Evolutionary conservation across 2,888 invertebrate species (phyloP).

Genomic region (Pristionchus japonicus): DNA sequence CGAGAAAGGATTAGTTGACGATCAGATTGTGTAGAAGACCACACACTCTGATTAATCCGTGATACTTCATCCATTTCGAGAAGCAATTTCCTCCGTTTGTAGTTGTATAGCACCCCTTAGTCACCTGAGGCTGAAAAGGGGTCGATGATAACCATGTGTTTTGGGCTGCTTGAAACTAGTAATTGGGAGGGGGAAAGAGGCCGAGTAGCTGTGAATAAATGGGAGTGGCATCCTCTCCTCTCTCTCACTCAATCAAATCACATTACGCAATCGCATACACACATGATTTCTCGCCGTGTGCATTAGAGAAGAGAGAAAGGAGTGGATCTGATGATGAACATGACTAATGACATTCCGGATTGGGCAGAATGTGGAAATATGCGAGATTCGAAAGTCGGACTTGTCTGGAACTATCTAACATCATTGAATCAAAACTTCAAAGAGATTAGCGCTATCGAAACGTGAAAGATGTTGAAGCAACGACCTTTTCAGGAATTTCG

Average conservation of each 20-base stretch:
- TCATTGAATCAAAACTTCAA: background rate
- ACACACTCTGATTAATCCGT: background rate
- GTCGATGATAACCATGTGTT: background rate
- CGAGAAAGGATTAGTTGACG: too few species aligned
- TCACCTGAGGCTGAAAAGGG: background rate
- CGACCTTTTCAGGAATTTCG: conserved; percentile 60
- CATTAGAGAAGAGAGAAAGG: background rate
- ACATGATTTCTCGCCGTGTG: background rate
- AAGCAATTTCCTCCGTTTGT: background rate
- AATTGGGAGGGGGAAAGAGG: background rate
- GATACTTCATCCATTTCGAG: background rate
- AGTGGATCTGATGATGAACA: background rate
- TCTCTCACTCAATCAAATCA: background rate
- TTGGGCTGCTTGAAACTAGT: background rate
- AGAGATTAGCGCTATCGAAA: background rate
- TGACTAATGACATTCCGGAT: background rate
- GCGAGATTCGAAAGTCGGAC: too few species aligned
- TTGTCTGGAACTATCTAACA: too few species aligned
- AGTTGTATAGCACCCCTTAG: background rate
- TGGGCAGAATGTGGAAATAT: background rate
- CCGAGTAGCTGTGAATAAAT: background rate
- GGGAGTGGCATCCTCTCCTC: background rate
- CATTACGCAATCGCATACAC: background rate
- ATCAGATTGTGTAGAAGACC: background rate
- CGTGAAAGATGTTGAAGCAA: background rate